phyloP scores from a whole-genome alignment of 2,797 vertebrate species.

The Mycteria americana region DNA sequence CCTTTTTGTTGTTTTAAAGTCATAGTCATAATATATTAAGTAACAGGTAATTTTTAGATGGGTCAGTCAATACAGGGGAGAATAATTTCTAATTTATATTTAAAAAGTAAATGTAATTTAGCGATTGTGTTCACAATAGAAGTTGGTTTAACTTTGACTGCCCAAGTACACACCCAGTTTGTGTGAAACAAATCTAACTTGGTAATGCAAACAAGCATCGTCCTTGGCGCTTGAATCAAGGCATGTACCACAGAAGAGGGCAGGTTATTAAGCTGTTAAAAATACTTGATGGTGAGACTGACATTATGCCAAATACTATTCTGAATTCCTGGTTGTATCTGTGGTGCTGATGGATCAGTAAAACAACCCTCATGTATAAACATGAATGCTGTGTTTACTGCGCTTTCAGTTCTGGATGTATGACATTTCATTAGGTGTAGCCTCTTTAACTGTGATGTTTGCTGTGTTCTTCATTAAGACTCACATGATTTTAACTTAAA shows the following conservation, averaged over 20 bases:
- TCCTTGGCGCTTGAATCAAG: background rate
- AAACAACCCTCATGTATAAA: background rate
- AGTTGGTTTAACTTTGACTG: constrained; percentile 13
- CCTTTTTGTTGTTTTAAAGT: background rate
- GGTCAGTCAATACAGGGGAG: background rate
- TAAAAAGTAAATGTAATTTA: constrained; percentile 32
- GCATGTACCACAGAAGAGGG: background rate
- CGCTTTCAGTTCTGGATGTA: background rate
- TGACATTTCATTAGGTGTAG: background rate
- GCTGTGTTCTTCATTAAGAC: background rate
- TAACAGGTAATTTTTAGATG: background rate
- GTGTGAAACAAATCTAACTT: constrained; percentile 21
- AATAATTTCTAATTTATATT: constrained; percentile 20
- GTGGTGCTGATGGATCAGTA: background rate
- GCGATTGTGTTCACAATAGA: background rate
- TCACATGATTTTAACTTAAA: background rate
- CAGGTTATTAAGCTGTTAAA: background rate
- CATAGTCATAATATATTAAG: background rate
- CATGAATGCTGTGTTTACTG: background rate
- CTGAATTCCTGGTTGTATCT: background rate
- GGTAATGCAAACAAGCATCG: background rate
- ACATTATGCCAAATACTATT: background rate
- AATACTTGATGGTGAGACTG: background rate
- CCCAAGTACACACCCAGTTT: background rate
- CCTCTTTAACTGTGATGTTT: background rate